Evolutionary conservation across 2,888 invertebrate species (phyloP).

Genomic region (Sphinx pinastri): DNA sequence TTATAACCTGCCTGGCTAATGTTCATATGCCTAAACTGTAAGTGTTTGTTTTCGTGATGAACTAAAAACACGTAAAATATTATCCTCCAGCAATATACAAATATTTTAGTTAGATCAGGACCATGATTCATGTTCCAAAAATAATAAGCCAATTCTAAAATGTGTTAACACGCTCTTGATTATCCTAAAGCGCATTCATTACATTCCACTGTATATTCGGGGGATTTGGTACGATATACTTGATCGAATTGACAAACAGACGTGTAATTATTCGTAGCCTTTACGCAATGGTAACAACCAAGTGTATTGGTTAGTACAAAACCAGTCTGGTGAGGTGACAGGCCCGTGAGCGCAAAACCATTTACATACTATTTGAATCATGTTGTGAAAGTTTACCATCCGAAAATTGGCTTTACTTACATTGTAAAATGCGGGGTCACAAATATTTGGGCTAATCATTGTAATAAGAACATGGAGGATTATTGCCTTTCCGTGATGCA

Average conservation of each 20-base stretch:
- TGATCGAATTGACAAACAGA: constrained; percentile 32
- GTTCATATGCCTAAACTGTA: constrained; percentile 16
- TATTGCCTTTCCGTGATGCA: background rate
- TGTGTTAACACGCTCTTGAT: background rate
- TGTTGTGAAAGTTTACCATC: constrained; percentile 61
- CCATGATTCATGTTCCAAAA: background rate
- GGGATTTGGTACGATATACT: constrained; percentile 28
- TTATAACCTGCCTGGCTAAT: constrained; percentile 27
- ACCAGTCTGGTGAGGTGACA: constrained; percentile 63
- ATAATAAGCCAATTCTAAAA: background rate
- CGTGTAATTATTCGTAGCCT: constrained; percentile 42
- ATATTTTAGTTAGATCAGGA: background rate
- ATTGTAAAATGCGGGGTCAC: background rate
- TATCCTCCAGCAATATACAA: background rate
- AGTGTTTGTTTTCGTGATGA: background rate
- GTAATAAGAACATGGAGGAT: background rate
- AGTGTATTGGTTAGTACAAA: constrained; percentile 54
- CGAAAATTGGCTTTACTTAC: constrained; percentile 37
- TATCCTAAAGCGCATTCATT: background rate
- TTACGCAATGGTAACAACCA: constrained; percentile 50
- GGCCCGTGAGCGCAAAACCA: constrained; percentile 43
- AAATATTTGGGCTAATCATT: constrained; percentile 12
- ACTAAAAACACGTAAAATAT: background rate
- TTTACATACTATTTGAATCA: constrained; percentile 49
- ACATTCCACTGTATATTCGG: constrained; percentile 32